Base-by-base conservation (phyloP, 2,888 invertebrate genomes). In the Agonopterix subpropinquella region DNA sequence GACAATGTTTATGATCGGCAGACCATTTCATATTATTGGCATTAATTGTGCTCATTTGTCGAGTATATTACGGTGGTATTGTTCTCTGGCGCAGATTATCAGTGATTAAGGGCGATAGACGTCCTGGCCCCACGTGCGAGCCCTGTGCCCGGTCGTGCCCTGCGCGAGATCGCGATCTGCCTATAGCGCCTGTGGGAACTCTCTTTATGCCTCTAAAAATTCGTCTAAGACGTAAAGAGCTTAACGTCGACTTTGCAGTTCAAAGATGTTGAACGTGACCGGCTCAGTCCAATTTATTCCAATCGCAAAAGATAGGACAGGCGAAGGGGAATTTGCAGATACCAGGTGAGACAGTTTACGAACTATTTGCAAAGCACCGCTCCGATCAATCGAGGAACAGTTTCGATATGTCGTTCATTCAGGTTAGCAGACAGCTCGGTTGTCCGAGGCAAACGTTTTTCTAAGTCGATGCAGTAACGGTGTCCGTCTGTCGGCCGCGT, bases 391-490 rank as follows among this genome's bases (percentile, higher is more conserved):
- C 72, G 68, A 39, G 65, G 67, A 71, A 62, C 70, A 61, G 70
- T 66, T 72, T 70, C 73, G 72, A 59, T 57, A 61, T 64, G 62
- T 64, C 70, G 70, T 64, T 69, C 67, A 65, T 58, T 67, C 66
- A 62, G 61, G 61, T 61, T 61, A 64, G 66, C 65, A 65, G 68
- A 76, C 69, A 61, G 68, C 11, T 11, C 7, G 41, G 72, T 70
- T 73, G 73, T 76, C 70, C 67, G 69, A 68, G 69, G 70, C 87
- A 80, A 86, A 84, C 79, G 82, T 85, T 87, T 87, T 88, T 87
- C 87, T 87, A 87, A 87, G 87, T 80, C 80, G 70, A 72, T 76
- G 77, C 74, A 73, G 82, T 80, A 86, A 87, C 86, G 84, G 87
- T 80, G 80, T 79, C 75, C 77, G 84, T 76, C 80, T 82, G 83